A percentile compares a stretch with the other conserved stretches of the same genome.
phyloP scores from a whole-genome alignment of 2,888 invertebrate genomes.

The Synanthedon vespiformis region DNA sequence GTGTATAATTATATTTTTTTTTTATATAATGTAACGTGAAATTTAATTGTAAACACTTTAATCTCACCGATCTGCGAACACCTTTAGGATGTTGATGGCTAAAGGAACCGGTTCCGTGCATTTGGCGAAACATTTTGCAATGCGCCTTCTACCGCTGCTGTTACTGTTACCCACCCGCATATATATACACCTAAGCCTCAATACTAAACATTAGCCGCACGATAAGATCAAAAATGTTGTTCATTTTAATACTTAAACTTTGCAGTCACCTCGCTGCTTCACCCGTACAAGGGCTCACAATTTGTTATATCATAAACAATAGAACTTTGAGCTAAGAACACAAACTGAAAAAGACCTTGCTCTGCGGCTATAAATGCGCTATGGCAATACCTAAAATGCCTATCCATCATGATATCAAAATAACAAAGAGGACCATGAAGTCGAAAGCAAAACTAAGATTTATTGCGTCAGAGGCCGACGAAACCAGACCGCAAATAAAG shows the following conservation, averaged over 20 bases:
- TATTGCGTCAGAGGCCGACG: slow-evolving; percentile 65
- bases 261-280: neutral
- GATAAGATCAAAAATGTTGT: neutral
- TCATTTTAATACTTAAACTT: slow-evolving; percentile 4
- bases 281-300: neutral
- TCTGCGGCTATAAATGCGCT: slow-evolving; percentile 29
- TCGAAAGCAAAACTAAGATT: slow-evolving; percentile 57
- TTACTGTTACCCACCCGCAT: slow-evolving; percentile 3
- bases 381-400: slow-evolving; percentile 45
- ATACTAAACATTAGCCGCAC: neutral
- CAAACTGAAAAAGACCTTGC: slow-evolving; percentile 26
- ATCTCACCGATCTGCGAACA: slow-evolving; percentile 12
- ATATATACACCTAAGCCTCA: neutral
- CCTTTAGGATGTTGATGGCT: slow-evolving; percentile 10
- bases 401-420: slow-evolving; percentile 59
- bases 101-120: slow-evolving; percentile 41
- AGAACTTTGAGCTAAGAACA: slow-evolving; percentile 13
- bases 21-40: too few species aligned
- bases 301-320: slow-evolving; percentile 9
- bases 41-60: too few species aligned
- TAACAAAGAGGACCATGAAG: slow-evolving; percentile 61
- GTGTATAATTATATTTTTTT: too few species aligned
- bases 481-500: slow-evolving; percentile 69
- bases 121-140: slow-evolving; percentile 55
- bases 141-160: slow-evolving; percentile 14